Conservation (phyloP, 1,140 invertebrate genomes). For the Steinernema khuongi region DNA sequence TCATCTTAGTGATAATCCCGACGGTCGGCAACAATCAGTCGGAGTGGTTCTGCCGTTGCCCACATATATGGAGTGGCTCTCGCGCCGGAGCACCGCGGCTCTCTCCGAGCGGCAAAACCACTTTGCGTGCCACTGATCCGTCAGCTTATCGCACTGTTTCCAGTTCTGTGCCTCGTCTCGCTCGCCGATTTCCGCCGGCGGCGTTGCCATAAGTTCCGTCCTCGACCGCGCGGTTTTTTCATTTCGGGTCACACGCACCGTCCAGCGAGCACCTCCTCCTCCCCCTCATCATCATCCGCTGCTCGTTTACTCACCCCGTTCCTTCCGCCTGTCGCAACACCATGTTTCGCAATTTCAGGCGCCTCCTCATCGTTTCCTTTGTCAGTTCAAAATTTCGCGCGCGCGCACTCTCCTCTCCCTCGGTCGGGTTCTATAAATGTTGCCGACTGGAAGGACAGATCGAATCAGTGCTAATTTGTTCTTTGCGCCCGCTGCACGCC, state of each 20-base stretch:
- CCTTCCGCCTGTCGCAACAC: not conserved
- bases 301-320: too few species aligned
- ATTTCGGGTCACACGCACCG: not conserved
- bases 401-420: not conserved
- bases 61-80: not conserved
- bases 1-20: not conserved
- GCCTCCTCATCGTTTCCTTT: not conserved
- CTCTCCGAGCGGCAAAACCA: not conserved
- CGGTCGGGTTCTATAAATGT: not conserved
- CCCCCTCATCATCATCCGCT: not conserved
- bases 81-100: not conserved
- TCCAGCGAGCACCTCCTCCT: not conserved
- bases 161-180: not conserved
- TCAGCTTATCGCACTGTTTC: conserved; percentile 6
- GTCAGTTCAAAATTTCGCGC: conserved; percentile 12
- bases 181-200: not conserved
- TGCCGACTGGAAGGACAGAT: not conserved
- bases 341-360: not conserved
- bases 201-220: not conserved
- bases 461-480: not conserved
- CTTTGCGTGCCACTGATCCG: not conserved
- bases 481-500: not conserved
- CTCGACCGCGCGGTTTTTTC: not conserved
- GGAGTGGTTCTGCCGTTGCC: not conserved
- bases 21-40: not conserved